Conservation (phyloP, 2,797 vertebrate species). For the Peromyscus eremicus region DNA sequence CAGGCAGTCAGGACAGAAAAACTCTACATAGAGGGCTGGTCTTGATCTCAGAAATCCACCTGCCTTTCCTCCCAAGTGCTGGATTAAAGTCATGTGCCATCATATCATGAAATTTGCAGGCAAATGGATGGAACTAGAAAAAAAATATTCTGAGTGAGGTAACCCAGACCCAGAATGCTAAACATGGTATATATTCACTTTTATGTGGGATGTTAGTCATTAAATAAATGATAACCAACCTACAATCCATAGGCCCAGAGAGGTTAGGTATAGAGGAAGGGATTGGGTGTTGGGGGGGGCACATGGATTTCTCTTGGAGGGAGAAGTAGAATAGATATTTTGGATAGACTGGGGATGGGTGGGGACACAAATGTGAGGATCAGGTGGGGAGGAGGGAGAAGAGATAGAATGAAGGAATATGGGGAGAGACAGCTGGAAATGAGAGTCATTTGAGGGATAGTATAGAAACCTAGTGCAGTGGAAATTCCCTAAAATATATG, state of each 20-base stretch:
- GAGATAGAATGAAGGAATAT: background rate
- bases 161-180: background rate
- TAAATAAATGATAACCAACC: background rate
- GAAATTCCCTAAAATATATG: background rate
- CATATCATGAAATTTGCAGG: background rate
- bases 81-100: background rate
- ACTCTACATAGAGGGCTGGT: too few relatives aligned
- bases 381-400: background rate
- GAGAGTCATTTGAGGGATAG: background rate
- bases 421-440: background rate
- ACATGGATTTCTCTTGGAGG: background rate
- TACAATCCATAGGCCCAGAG: background rate
- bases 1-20: too few relatives aligned
- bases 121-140: background rate
- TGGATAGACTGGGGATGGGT: background rate
- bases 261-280: background rate
- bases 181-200: background rate
- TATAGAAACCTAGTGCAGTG: background rate
- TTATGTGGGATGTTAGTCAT: background rate
- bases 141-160: background rate
- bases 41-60: background rate
- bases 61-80: too few relatives aligned
- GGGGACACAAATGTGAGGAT: background rate
- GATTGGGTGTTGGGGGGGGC: rapidly evolving
- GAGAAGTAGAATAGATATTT: background rate